A percentile compares a stretch with the other conserved stretches of the same genome.
Conservation (phyloP, 2,888 invertebrate species). For the Dryadula phaetusa region DNA sequence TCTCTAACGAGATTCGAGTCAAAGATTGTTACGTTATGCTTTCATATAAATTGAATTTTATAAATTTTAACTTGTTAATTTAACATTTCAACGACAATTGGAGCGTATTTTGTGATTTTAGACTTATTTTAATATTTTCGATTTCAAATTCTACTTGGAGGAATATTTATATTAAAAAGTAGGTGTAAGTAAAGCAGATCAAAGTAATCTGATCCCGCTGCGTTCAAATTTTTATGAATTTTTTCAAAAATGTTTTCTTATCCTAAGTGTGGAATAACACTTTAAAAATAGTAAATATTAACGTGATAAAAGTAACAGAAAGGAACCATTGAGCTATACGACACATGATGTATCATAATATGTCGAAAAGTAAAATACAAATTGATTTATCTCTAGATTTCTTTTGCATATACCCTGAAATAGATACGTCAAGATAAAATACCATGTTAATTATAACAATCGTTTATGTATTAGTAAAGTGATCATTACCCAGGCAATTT, state of each 20-base stretch:
- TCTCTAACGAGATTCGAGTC: neutral
- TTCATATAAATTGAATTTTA: neutral
- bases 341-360: no score
- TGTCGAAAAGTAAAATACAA: no score
- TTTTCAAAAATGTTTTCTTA: no score
- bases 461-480: neutral
- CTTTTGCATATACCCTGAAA: no score
- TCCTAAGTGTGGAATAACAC: no score
- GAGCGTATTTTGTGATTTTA: neutral
- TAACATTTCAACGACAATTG: neutral
- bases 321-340: no score
- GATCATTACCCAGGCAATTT: slow-evolving; percentile 8
- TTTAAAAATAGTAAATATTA: no score
- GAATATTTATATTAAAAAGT: neutral
- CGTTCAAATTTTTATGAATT: no score
- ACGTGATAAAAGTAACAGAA: no score
- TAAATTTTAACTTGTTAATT: neutral
- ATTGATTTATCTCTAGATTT: no score
- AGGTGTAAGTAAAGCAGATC: no score
- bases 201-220: no score
- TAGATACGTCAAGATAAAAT: neutral
- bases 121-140: neutral
- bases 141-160: neutral
- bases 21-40: neutral
- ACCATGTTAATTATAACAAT: slow-evolving; percentile 6